Conservation (phyloP, 2,888 invertebrate species). For the Oscheius sp. region DNA sequence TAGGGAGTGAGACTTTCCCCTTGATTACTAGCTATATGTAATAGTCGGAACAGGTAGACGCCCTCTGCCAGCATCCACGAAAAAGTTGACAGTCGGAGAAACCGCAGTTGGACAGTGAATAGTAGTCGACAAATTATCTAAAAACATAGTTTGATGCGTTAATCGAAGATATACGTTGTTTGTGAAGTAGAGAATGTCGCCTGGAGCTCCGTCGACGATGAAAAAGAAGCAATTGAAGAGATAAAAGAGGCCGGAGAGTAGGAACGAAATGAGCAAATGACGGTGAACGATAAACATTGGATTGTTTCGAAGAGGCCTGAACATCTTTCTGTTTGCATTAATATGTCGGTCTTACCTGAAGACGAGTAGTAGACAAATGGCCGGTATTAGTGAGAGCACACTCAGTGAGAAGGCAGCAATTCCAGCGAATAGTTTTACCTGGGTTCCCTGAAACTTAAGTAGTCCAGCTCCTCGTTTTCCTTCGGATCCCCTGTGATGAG, state of each 20-base stretch:
- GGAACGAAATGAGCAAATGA: conserved; percentile 68
- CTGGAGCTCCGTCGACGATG: conserved; percentile 56
- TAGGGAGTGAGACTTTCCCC: conserved; percentile 74
- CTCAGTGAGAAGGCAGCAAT: conserved; percentile 62
- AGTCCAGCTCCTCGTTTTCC: not conserved
- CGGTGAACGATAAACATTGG: conserved; percentile 69
- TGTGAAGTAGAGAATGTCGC: conserved; percentile 50
- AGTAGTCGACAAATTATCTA: conserved; percentile 66
- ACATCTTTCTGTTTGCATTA: conserved; percentile 16
- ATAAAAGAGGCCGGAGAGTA: conserved; percentile 62
- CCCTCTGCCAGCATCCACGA: conserved; percentile 77
- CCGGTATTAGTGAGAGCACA: conserved; percentile 66
- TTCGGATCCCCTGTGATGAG: not conserved
- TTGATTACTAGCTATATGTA: conserved; percentile 75
- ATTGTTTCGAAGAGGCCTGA: conserved; percentile 61
- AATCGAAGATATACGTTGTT: conserved; percentile 58
- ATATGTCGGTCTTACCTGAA: conserved; percentile 18
- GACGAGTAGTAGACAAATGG: conserved; percentile 59
- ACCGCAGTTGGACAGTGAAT: conserved; percentile 70
- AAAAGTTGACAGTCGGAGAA: conserved; percentile 76
- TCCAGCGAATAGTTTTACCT: conserved; percentile 54
- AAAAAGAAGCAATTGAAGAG: conserved; percentile 67
- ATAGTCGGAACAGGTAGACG: conserved; percentile 76
- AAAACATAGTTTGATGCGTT: conserved; percentile 14
- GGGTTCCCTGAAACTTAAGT: conserved; percentile 46